Evolutionary conservation across 1,140 invertebrate species (phyloP), one percentile per base, ranked within the genome.

Genomic region (Drosophila pandora): DNA sequence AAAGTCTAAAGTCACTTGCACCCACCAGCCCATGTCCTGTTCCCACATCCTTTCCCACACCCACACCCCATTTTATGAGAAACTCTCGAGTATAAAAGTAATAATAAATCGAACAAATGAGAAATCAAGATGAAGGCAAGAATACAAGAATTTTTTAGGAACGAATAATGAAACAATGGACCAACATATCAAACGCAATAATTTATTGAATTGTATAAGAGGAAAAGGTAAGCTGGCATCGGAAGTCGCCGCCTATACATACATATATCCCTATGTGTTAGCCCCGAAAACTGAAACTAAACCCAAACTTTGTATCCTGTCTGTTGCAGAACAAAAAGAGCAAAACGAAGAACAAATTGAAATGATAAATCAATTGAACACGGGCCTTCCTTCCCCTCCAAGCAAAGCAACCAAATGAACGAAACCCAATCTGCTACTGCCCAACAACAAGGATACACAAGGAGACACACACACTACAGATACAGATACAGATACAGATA

Each of bases 181-280:
- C 87, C 87, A 90, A 90, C 85, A 90, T 85, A 90, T 90, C 85
- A 90, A 90, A 90, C 79, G 87, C 85, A 90, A 90, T 90, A 90
- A 90, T 88, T 88, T 88, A 88, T 88, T 83, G 45, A 88, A 79
- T 79, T 88, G 79, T 88, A 88, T 83, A 83, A 78, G 58, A 83
- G 59, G 58, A 87, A 88, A 87, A 88, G 82, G 82, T 87, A 73
- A 73, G 80, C 62, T 57, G 60, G 12, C 10, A n/a, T n/a, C 12
- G 3, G 4, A n/a, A 37, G 3, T 37, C 34, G 2, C 10, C 17
- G 17, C 17, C 17, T 1, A n/a, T n/a, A n/a, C n/a, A n/a, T n/a
- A n/a, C n/a, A n/a, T n/a, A n/a, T 17, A 17, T 17, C 17, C 17
- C 17, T 17, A n/a, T 37, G 12, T 37, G 3, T 37, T 32, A 32